A percentile compares a stretch with the other conserved stretches of the same genome.
These are phyloP conservation scores for Apogon hyalosoma DNA, from an alignment of 2,797 vertebrate species.

Conservation along the genomic window DNA sequence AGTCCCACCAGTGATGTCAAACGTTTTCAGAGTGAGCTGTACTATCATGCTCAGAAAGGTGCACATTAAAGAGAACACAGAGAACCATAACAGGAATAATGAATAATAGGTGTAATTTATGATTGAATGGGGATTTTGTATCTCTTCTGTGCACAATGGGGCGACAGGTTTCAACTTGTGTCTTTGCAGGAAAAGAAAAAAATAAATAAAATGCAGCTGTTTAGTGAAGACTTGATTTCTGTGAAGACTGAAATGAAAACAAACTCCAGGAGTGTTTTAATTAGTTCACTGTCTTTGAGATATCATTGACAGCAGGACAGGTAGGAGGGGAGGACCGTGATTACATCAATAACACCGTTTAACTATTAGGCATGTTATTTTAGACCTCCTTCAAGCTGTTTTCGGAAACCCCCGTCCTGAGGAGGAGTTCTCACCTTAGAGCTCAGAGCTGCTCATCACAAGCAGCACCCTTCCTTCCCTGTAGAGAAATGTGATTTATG, in stretches of 20 bases:
- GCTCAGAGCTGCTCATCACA: slow-evolving; percentile 62
- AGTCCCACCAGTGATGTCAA: slow-evolving; percentile 32
- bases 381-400: slow-evolving; percentile 75
- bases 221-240: slow-evolving; percentile 72
- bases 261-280: slow-evolving; percentile 79
- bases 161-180: slow-evolving; percentile 70
- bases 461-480: slow-evolving; percentile 45
- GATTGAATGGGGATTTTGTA: slow-evolving; percentile 75
- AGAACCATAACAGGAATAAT: slow-evolving; percentile 63
- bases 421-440: slow-evolving; percentile 63
- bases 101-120: slow-evolving; percentile 74
- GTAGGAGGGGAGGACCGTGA: slow-evolving; percentile 58
- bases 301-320: slow-evolving; percentile 74
- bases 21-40: slow-evolving; percentile 42
- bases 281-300: slow-evolving; percentile 81
- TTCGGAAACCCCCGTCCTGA: slow-evolving; percentile 75
- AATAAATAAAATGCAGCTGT: slow-evolving; percentile 43
- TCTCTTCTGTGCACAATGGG: slow-evolving; percentile 62
- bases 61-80: slow-evolving; percentile 55
- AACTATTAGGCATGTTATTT: slow-evolving; percentile 77
- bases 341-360: slow-evolving; percentile 78
- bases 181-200: slow-evolving; percentile 6
- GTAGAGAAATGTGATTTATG: slow-evolving; percentile 61
- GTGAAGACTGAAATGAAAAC: slow-evolving; percentile 75
- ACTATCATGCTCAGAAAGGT: slow-evolving; percentile 37